Evolutionary conservation across 2,888 invertebrate genomes (phyloP).

Genomic region (Tetropium fuscum): DNA sequence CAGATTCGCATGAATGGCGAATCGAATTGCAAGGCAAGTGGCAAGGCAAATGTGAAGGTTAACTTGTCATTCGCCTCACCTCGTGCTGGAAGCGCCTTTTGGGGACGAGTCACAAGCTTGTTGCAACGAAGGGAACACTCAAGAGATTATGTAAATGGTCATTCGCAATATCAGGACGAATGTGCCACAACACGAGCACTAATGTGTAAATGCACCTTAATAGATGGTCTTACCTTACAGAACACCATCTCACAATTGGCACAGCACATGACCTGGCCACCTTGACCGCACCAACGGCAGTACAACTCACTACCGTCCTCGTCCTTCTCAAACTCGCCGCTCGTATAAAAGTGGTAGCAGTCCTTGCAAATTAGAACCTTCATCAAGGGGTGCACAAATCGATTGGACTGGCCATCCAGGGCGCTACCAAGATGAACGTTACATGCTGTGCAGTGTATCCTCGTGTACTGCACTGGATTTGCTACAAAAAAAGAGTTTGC

Average conservation of each 20-base stretch:
- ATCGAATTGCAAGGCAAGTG: too few relatives aligned
- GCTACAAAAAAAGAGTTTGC: constrained; percentile 36
- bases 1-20: too few relatives aligned
- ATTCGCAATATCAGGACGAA: too few relatives aligned
- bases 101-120: too few relatives aligned
- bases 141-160: too few relatives aligned
- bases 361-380: constrained; percentile 78
- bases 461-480: constrained; percentile 68
- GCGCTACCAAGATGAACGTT: constrained; percentile 81
- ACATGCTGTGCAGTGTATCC: constrained; percentile 81
- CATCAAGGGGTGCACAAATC: constrained; percentile 80
- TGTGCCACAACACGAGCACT: too few relatives aligned
- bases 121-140: too few relatives aligned
- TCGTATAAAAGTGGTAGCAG: constrained; percentile 83
- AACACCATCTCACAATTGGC: constrained; percentile 81
- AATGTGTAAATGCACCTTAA: constrained; percentile 1
- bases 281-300: constrained; percentile 88
- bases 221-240: constrained; percentile 70
- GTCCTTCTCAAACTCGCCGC: constrained; percentile 85
- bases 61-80: too few relatives aligned
- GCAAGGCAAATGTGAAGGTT: too few relatives aligned
- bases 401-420: constrained; percentile 72
- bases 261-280: constrained; percentile 78
- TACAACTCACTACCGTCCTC: constrained; percentile 87
- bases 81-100: too few relatives aligned